A percentile compares a stretch with the other conserved stretches of the same genome.
phyloP scores from a whole-genome alignment of 2,888 invertebrate genomes.

The Anaspis maculata region DNA sequence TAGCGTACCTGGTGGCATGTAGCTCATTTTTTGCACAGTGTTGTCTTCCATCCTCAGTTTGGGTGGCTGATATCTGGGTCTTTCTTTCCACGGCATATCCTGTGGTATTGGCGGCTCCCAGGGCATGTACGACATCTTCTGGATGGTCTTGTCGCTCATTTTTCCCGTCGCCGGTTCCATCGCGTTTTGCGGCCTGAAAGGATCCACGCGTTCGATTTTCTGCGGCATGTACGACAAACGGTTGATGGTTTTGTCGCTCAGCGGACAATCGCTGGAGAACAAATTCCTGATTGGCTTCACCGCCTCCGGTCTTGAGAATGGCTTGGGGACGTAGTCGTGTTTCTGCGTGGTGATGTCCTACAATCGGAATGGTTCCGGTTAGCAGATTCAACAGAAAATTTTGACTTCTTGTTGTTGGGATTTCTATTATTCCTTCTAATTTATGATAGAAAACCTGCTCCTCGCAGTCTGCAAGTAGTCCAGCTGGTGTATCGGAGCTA shows the following conservation, averaged over 20 bases:
- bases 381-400: no score
- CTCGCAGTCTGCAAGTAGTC: no score
- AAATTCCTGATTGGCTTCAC: conserved; percentile 34
- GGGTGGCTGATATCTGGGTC: conserved; percentile 39
- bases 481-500: no score
- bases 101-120: conserved; percentile 37
- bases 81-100: conserved; percentile 42
- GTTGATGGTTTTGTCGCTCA: conserved; percentile 49
- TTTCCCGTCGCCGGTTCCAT: conserved; percentile 31
- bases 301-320: conserved; percentile 44
- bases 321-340: conserved; percentile 62
- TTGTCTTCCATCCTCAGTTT: conserved; percentile 46
- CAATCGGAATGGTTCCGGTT: no score
- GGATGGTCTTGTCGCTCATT: conserved; percentile 35
- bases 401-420: no score
- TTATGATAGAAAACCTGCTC: no score
- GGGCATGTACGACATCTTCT: conserved; percentile 44
- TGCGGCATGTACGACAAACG: conserved; percentile 48
- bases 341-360: conserved; percentile 63
- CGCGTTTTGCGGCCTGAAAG: conserved; percentile 30
- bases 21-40: conserved; percentile 55
- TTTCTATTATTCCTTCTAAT: no score
- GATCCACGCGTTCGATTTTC: no score
- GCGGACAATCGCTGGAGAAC: conserved; percentile 36
- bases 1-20: conserved; percentile 51